phyloP scores from a whole-genome alignment of 2,888 invertebrate genomes.

The Prosopocoilus inquinatus region DNA sequence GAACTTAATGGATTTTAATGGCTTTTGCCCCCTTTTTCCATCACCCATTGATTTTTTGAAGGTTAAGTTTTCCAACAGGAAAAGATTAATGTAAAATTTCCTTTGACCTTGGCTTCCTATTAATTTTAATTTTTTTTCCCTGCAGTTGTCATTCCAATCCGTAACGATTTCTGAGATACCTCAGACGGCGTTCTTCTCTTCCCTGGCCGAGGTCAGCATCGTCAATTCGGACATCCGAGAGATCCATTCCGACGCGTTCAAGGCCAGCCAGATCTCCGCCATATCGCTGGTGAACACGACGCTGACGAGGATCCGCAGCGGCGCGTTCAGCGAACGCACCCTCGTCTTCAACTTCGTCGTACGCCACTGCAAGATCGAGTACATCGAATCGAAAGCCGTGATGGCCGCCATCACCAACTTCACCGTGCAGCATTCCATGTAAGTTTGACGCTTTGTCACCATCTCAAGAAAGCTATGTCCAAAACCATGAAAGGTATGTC shows the following conservation, averaged over 20 bases:
- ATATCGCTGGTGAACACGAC: slow-evolving; percentile 63
- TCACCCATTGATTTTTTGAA: too few relatives aligned
- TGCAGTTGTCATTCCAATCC: slow-evolving; percentile 65
- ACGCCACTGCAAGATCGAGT: slow-evolving; percentile 57
- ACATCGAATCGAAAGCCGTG: slow-evolving; percentile 59
- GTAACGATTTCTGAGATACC: slow-evolving; percentile 61
- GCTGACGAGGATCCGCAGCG: slow-evolving; percentile 59
- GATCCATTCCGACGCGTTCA: slow-evolving; percentile 64
- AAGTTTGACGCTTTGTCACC: too few relatives aligned
- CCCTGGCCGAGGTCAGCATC: slow-evolving; percentile 60
- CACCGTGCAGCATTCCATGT: slow-evolving; percentile 65
- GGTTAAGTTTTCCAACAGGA: too few relatives aligned
- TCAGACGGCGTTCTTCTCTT: slow-evolving; percentile 62
- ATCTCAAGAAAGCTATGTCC: too few relatives aligned
- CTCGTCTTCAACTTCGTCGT: slow-evolving; percentile 62
- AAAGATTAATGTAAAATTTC: neutral
- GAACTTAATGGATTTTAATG: too few relatives aligned
- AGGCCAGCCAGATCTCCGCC: slow-evolving; percentile 62
- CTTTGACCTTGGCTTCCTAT: neutral
- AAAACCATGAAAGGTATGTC: too few relatives aligned
- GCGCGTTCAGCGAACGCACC: slow-evolving; percentile 63
- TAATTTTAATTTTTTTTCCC: slow-evolving; percentile 18
- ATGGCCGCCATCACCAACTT: slow-evolving; percentile 64
- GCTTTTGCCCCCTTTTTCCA: too few relatives aligned
- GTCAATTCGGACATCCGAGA: slow-evolving; percentile 56